A percentile compares a stretch with the other conserved stretches of the same genome.
Evolutionary conservation across 2,797 vertebrate genomes (phyloP).

Genomic region (Knipowitschia caucasica): DNA sequence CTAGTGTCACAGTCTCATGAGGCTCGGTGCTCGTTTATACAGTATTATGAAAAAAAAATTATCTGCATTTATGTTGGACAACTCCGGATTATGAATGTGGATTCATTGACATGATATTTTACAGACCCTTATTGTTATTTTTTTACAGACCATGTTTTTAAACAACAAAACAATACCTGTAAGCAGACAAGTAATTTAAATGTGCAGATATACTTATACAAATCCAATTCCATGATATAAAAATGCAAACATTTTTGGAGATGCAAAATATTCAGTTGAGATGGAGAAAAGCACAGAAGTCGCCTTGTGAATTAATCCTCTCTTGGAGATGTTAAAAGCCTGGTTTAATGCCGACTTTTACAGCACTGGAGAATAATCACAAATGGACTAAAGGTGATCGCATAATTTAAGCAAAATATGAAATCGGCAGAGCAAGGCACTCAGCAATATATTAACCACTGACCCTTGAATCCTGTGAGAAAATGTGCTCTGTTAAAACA

Average conservation of each 20-base stretch:
- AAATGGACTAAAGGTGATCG: slow-evolving; percentile 32
- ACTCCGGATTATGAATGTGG: too few species aligned
- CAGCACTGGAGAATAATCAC: slow-evolving; percentile 24
- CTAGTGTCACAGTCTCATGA: background rate
- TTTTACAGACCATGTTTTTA: too few species aligned
- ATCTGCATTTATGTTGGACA: background rate
- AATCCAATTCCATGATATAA: too few species aligned
- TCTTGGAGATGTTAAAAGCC: slow-evolving; percentile 16
- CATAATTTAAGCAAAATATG: slow-evolving; percentile 23
- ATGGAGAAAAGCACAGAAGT: slow-evolving; percentile 19
- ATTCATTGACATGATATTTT: too few species aligned
- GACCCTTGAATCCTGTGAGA: slow-evolving; percentile 2
- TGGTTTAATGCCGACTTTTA: slow-evolving; percentile 21
- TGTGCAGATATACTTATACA: too few species aligned
- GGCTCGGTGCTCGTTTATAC: too few species aligned
- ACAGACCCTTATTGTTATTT: too few species aligned
- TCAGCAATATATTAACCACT: slow-evolving; percentile 11
- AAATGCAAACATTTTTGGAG: too few species aligned
- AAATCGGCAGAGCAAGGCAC: slow-evolving; percentile 5
- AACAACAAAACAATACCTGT: too few species aligned
- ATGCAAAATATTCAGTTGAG: too few species aligned
- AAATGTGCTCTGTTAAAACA: background rate
- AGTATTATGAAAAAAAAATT: too few species aligned
- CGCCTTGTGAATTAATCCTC: slow-evolving; percentile 17
- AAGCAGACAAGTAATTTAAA: too few species aligned